Evolutionary conservation across 2,797 vertebrate species (phyloP).

Genomic region (Hypotaenidia philippensis): DNA sequence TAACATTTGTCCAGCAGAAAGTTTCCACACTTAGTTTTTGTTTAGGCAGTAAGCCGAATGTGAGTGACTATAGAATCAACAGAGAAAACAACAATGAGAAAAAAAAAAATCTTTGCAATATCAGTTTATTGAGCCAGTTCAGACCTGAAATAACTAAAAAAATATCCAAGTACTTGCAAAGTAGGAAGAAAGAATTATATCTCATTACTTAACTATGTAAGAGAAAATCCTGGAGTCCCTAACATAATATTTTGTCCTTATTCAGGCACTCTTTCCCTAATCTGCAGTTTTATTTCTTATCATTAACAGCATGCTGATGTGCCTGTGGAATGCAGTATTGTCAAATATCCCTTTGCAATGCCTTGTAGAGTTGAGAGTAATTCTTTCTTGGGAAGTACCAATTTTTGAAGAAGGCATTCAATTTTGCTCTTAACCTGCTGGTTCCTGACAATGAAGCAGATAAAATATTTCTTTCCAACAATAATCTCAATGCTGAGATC

Average conservation of each 20-base stretch:
- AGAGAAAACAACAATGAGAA: not conserved
- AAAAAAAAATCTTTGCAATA: not conserved
- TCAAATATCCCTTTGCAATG: not conserved
- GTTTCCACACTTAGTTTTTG: not conserved
- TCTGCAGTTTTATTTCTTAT: not conserved
- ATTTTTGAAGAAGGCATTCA: not conserved
- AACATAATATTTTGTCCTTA: not conserved
- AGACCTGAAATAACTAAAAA: not conserved
- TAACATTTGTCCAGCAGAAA: not conserved
- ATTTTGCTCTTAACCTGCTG: constrained; percentile 25
- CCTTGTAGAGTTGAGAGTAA: not conserved
- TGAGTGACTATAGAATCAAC: not conserved
- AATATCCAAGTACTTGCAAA: not conserved
- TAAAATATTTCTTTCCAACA: constrained; percentile 29
- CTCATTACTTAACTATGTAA: not conserved
- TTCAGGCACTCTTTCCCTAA: not conserved
- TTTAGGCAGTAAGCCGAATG: not conserved
- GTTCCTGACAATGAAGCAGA: constrained; percentile 4
- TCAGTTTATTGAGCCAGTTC: not conserved
- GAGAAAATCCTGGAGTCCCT: not conserved
- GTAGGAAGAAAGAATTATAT: not conserved
- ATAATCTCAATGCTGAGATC: not conserved
- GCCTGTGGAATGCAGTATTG: not conserved
- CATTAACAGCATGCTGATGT: not conserved
- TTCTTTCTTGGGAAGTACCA: not conserved